Evolutionary conservation across 2,888 invertebrate species (phyloP), one percentile per base, ranked within the genome.

Genomic region (Gisinianus flammeolus): DNA sequence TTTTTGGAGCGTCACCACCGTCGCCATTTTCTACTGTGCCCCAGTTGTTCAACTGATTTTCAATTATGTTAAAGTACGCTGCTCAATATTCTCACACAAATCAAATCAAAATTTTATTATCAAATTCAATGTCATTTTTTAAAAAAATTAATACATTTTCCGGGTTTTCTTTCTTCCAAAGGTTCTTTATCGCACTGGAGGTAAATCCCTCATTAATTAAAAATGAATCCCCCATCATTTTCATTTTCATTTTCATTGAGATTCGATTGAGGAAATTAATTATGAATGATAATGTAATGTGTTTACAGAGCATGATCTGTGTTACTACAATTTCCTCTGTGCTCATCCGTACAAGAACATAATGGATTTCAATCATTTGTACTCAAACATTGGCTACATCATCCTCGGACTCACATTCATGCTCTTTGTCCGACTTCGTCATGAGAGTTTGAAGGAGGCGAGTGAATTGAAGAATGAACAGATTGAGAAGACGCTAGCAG

Each of bases 291-390:
- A n/a, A n/a, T n/a, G n/a, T n/a, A n/a, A n/a, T n/a, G n/a, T n/a
- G n/a, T n/a, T n/a, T n/a, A n/a, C n/a, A 35, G 82, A 82, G 64
- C 83, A 81, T 62, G 83, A 83, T 72, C 78, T 83, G 30, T 83
- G 82, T 76, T 83, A 82, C 76, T 83, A 83, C 69, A 83, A 83
- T 56, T 83, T 80, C 58, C 69, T 83, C 1, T 83, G 83, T 56
- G 80, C 83, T 12, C 81, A 82, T 69, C 66, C 81, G 5, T 77
- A 82, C 4, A 79, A 82, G 19, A 54, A 79, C 28, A 76, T 83
- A 30, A 69, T 72, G 26, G 83, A 83, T 73, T 83, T 83, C 67
- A 83, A 83, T 77, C 83, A 83, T 67, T 82, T 83, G 44, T 83
- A 82, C 81, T 83, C 82, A 24, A 83, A 83, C 66, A 79, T 83